Evolutionary conservation across 1,140 invertebrate genomes (phyloP), one percentile per base, ranked within the genome.

Genomic region (Drosophila aff.): DNA sequence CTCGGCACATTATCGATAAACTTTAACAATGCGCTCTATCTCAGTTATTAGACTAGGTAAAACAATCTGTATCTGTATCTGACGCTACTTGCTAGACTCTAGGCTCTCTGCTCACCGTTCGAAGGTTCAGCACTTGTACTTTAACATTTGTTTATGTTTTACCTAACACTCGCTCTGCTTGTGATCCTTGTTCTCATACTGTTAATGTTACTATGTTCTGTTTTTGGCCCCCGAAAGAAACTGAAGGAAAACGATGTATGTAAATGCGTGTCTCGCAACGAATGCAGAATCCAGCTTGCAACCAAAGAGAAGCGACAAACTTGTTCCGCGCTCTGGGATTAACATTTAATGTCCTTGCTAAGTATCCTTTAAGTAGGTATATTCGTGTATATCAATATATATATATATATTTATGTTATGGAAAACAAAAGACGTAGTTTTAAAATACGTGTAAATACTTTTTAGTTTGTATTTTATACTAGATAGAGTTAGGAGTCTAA

Each of bases 161-260:
- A 41, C 55, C 65, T 67, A 77, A 77, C 75, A 77, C 75, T 77
- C 75, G 74, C 49, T 77, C 74, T 76, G 58, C 52, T 80, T 66
- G 49, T 81, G 61, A 58, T 60, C 44, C 38, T 79, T 47, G 52
- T 71, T 62, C 36, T 44, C 53, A 66, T 46, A 47, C 44, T 41
- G 23, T 69, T 66, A 28, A 65, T 72, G 63, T 81, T 64, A 49
- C 72, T 67, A 80, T 66, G 62, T 78, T 67, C 41, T 67, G 21
- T 46, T 46, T 61, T 90, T 90, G 85, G 85, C 85, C 85, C 85
- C 85, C 85, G 85, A 90, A 90, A 90, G 81, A 89, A 90, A 90
- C 76, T 85, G 61, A 85, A 85, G 78, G 57, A 78, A 77, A 77
- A 68, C 44, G 44, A 78, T 81, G 66, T 79, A 65, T 87, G 76